These are phyloP conservation scores for Galbula dea DNA, from an alignment of 2,113 vertebrate genomes.

Conservation along the genomic window DNA sequence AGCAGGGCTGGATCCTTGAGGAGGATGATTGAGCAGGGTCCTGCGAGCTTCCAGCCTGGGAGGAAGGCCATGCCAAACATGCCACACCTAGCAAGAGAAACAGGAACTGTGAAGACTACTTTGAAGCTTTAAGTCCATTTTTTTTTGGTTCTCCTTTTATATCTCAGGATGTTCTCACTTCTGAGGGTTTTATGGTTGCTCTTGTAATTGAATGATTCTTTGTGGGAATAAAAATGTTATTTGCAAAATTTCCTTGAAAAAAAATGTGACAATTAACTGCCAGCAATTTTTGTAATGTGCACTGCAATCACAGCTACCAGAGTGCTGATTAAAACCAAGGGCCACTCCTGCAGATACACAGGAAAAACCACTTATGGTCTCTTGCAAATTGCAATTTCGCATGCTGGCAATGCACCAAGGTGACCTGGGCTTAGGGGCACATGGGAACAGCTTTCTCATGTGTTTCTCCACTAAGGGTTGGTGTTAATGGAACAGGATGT, in stretches of 20 bases:
- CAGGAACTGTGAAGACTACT: neutral
- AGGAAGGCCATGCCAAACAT: neutral
- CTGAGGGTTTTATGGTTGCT: neutral
- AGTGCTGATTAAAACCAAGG: neutral
- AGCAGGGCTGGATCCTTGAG: fast-evolving
- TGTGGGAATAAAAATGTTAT: neutral
- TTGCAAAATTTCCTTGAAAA: neutral
- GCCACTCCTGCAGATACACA: neutral
- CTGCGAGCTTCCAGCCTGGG: fast-evolving
- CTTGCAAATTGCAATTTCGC: neutral
- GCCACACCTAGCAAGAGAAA: neutral
- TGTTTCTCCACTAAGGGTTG: neutral
- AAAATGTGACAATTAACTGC: neutral
- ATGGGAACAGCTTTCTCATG: neutral
- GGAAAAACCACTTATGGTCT: neutral
- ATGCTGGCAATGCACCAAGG: neutral
- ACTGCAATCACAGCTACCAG: neutral
- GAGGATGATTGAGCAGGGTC: neutral
- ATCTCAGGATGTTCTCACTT: neutral
- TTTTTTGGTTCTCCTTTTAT: neutral
- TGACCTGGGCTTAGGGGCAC: neutral
- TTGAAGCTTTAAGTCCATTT: neutral
- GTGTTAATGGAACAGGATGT: neutral
- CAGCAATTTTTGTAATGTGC: neutral
- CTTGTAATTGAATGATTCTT: conserved; percentile 16